Conservation (phyloP, 2,888 invertebrate species). For the Sphecodes monilicornis region DNA sequence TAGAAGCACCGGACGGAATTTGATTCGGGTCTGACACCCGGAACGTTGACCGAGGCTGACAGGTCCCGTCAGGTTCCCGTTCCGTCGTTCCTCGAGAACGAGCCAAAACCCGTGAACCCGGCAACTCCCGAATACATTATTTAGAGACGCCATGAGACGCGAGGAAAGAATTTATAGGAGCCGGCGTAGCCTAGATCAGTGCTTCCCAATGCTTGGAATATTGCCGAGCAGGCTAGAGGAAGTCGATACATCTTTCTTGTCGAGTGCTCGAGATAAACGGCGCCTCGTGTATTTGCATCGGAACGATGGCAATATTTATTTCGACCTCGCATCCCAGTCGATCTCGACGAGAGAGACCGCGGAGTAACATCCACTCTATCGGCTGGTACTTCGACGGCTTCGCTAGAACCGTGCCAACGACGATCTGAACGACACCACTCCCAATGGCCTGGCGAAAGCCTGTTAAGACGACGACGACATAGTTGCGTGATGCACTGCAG, state of each 20-base stretch:
- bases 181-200: slow-evolving; percentile 7
- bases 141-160: neutral
- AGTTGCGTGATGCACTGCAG: neutral
- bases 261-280: slow-evolving; percentile 17
- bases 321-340: neutral
- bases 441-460: neutral
- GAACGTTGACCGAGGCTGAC: neutral
- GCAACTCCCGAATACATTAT: slow-evolving; percentile 8
- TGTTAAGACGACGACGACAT: neutral
- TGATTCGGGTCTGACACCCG: neutral
- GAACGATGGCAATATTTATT: slow-evolving; percentile 40
- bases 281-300: slow-evolving; percentile 39
- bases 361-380: slow-evolving; percentile 6
- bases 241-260: slow-evolving; percentile 27
- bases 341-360: slow-evolving; percentile 8
- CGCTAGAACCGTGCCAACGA: neutral
- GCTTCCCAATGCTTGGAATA: slow-evolving; percentile 5
- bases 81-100: neutral
- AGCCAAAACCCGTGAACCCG: neutral
- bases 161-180: neutral
- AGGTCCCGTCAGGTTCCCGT: neutral
- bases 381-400: neutral
- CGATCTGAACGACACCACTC: neutral
- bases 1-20: slow-evolving; percentile 29
- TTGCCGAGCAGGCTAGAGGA: neutral